Conservation (phyloP, 1,140 invertebrate species). For the Caerostris darwini region DNA sequence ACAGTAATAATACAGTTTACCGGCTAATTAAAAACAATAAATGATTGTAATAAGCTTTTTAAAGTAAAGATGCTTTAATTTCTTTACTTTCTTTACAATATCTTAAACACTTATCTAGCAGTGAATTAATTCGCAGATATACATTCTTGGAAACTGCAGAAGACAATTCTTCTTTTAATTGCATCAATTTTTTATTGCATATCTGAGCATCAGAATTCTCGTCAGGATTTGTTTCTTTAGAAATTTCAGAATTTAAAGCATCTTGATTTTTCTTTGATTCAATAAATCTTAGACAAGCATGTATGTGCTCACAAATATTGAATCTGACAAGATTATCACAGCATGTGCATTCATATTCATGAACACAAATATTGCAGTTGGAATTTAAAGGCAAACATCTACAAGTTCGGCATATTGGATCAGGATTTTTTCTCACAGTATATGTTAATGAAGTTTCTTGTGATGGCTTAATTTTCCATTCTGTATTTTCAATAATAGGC, state of each 20-base stretch:
- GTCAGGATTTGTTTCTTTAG: not conserved
- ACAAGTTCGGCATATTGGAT: constrained; percentile 7
- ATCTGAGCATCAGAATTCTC: not conserved
- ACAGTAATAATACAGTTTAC: too few relatives aligned
- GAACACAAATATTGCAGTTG: constrained; percentile 6
- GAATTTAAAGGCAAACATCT: constrained; percentile 2
- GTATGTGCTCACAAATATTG: constrained; percentile 66
- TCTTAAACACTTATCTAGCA: constrained; percentile 4
- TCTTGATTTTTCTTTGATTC: not conserved
- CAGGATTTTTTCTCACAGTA: constrained; percentile 19
- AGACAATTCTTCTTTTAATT: constrained; percentile 22
- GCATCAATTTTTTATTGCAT: not conserved
- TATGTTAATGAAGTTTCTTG: not conserved
- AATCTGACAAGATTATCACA: constrained; percentile 23
- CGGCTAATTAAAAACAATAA: too few relatives aligned
- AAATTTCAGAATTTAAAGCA: not conserved
- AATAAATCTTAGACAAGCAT: constrained; percentile 27
- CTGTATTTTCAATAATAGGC: not conserved
- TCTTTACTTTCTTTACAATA: not conserved
- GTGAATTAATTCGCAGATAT: not conserved
- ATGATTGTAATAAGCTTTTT: too few relatives aligned
- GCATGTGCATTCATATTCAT: constrained; percentile 43
- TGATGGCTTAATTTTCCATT: not conserved
- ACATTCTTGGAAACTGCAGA: not conserved
- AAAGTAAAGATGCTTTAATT: not conserved